Base-by-base conservation (phyloP, 2,113 vertebrate species). In the Colistium nudipinnis region DNA sequence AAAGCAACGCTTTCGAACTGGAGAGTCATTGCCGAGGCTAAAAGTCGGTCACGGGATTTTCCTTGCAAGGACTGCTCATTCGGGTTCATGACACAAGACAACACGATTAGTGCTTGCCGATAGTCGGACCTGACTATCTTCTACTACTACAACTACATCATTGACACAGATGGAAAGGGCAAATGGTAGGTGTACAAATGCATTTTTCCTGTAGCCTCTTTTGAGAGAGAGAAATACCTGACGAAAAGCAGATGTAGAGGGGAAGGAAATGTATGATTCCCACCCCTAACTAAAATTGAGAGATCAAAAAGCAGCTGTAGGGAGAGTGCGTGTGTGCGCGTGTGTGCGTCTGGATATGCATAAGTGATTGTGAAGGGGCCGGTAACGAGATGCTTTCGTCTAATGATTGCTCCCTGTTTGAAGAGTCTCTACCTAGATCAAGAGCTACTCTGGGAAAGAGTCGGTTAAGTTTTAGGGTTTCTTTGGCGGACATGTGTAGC, bases 301-400 rank as follows among this genome's bases (percentile, higher is more conserved):
- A 71, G 57, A 49, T 54, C 66, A 74, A 74, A 75, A 64, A 51
- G 33, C 69, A 84, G 68, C 71, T 77, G 71, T 63, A n/a, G 22
- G 39, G 25, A 44, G 43, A 14, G 11, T 35, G 33, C 6, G 30
- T 45, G 43, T 45, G 43, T 11, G 19, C 22, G 44, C 22, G 19
- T 20, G 24, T 35, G 20, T 54, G 39, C 10, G 12, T 30, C 24
- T 11, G 20, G 1, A 38, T n/a, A 17, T 68, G 62, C 16, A 17
- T 53, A 45, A 43, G 33, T 41, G 57, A 49, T 27, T 39, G 47
- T 48, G 5, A 69, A 65, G 52, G 17, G 47, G n/a, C 28, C 25
- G 39, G 33, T 54, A 52, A 76, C 52, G 62, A 61, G 57, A 25
- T 44, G 43, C 62, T 77, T 79, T 70, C 35, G 51, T 45, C 48